Evolutionary conservation across 2,797 vertebrate genomes (phyloP).

Genomic region (Brotogeris chrysoptera): DNA sequence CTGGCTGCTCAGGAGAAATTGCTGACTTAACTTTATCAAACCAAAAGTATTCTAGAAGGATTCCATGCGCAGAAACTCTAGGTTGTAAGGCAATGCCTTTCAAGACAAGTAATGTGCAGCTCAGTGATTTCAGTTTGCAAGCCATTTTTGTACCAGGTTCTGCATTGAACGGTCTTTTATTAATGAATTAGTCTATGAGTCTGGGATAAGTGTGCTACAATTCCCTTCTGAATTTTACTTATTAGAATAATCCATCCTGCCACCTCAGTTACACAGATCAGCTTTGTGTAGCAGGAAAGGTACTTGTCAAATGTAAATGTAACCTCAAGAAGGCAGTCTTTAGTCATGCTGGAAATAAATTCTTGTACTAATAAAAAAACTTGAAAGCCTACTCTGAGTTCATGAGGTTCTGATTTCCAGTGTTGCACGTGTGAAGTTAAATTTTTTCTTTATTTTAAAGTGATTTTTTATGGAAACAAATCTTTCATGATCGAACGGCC

Average conservation of each 20-base stretch:
- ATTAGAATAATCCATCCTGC: neutral
- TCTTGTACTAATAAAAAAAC: neutral
- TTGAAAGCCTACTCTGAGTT: neutral
- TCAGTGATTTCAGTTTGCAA: neutral
- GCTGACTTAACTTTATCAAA: neutral
- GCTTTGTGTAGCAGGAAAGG: neutral
- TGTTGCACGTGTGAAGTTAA: neutral
- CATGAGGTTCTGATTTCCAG: neutral
- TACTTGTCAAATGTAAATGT: neutral
- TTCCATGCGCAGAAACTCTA: neutral
- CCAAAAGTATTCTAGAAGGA: neutral
- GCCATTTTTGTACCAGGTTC: neutral
- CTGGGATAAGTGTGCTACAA: neutral
- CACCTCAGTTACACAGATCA: neutral
- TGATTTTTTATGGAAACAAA: neutral
- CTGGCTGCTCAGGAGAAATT: neutral
- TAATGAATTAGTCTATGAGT: neutral
- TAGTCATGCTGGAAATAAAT: neutral
- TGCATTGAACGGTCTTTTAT: neutral
- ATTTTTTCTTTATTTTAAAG: neutral
- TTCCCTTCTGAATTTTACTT: neutral
- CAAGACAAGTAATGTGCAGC: neutral
- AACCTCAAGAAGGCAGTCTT: neutral
- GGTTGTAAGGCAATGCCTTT: neutral
- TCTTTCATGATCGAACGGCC: neutral